Evolutionary conservation across 2,888 invertebrate genomes (phyloP).

Genomic region (Scelioninae gen. 1): DNA sequence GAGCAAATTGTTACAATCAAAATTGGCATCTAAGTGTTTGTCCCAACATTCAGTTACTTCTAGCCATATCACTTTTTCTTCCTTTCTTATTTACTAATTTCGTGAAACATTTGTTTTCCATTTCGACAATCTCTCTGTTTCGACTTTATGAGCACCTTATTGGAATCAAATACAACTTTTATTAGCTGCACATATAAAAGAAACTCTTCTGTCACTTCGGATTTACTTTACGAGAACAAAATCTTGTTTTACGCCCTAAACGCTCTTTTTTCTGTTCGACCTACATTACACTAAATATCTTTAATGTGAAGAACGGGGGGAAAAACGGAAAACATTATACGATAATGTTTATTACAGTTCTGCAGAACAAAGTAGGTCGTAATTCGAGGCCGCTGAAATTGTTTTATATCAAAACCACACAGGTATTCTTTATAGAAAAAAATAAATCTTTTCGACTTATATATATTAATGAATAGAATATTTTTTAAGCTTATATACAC

Average conservation of each 20-base stretch:
- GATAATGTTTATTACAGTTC: conserved; percentile 12
- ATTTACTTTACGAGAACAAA: conserved; percentile 25
- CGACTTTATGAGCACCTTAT: not conserved
- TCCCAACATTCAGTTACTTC: not conserved
- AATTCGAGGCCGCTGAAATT: conserved; percentile 15
- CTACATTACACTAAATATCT: conserved; percentile 18
- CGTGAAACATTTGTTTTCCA: not conserved
- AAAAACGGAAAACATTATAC: not conserved
- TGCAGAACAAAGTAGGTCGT: conserved; percentile 20
- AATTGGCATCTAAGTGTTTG: conserved; percentile 19
- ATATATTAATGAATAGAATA: not conserved
- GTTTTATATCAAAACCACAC: conserved; percentile 6
- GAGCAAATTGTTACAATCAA: conserved; percentile 15
- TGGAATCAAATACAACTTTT: conserved; percentile 21
- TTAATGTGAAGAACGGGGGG: conserved; percentile 3
- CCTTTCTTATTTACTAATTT: not conserved
- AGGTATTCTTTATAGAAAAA: not conserved
- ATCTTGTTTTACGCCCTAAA: conserved; percentile 6
- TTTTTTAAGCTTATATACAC: not conserved
- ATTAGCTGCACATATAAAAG: conserved; percentile 6
- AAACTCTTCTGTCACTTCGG: not conserved
- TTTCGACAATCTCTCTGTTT: conserved; percentile 7
- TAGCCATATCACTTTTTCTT: not conserved
- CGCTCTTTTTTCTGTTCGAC: conserved; percentile 16
- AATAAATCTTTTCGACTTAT: not conserved